Conservation (phyloP, 2,113 vertebrate species). For the Dunckerocampus dactyliophorus region DNA sequence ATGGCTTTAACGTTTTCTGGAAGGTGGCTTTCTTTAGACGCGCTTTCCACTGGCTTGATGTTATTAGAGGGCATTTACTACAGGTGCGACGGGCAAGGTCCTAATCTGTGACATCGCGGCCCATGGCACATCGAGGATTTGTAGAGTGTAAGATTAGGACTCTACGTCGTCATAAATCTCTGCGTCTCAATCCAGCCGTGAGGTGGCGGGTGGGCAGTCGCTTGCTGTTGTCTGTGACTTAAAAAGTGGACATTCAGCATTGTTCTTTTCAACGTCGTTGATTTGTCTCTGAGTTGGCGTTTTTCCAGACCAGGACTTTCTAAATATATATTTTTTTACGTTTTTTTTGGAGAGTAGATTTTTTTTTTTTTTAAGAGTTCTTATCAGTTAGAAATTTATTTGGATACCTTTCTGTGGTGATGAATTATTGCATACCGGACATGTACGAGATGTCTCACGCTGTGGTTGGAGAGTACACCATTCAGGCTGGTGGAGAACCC, state of each 20-base stretch:
- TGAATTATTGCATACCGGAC: conserved; percentile 91
- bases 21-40: not conserved
- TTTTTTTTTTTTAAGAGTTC: no score
- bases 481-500: conserved; percentile 79
- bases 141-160: conserved; percentile 86
- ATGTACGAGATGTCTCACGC: conserved; percentile 83
- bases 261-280: not conserved
- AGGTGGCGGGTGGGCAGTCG: conserved; percentile 60
- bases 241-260: not conserved
- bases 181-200: conserved; percentile 76
- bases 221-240: conserved; percentile 23
- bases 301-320: not conserved
- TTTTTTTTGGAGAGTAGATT: not conserved
- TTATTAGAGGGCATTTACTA: conserved; percentile 3
- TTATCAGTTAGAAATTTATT: not conserved
- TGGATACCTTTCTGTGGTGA: conserved; percentile 41
- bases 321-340: conserved; percentile 49
- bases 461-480: conserved; percentile 73
- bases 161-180: conserved; percentile 86
- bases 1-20: not conserved
- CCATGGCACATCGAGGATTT: conserved; percentile 81
- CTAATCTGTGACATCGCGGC: conserved; percentile 73
- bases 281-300: conserved; percentile 23
- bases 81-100: conserved; percentile 25
- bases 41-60: not conserved